A percentile compares a stretch with the other conserved stretches of the same genome.
Evolutionary conservation across 2,797 vertebrate species (phyloP).

Genomic region (Artibeus jamaicensis): DNA sequence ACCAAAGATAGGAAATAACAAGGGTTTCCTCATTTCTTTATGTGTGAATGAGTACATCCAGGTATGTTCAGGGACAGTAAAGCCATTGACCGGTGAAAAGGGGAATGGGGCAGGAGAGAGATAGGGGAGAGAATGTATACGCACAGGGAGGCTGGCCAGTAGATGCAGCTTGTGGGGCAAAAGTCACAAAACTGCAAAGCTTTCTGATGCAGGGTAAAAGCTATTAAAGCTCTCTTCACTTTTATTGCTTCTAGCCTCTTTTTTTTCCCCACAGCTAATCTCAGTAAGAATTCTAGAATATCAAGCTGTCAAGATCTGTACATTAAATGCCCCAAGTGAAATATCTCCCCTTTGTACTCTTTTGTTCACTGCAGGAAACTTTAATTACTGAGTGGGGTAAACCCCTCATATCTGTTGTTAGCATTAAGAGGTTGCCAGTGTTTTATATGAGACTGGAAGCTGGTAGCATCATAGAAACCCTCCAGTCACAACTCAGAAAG

Average conservation of each 20-base stretch:
- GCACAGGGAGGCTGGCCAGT: not conserved
- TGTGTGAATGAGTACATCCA: not conserved
- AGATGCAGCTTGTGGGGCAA: not conserved
- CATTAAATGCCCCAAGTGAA: not conserved
- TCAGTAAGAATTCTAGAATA: constrained; percentile 20
- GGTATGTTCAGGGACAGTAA: not conserved
- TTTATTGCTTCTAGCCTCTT: not conserved
- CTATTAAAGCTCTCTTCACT: not conserved
- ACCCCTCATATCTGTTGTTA: constrained; percentile 39
- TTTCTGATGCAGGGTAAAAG: not conserved
- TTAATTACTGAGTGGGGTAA: constrained; percentile 2
- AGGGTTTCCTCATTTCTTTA: not conserved
- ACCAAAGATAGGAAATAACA: not conserved
- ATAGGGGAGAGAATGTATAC: not conserved
- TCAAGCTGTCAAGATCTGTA: not conserved
- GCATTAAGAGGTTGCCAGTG: constrained; percentile 8
- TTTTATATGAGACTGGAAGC: constrained; percentile 50
- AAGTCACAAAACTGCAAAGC: not conserved
- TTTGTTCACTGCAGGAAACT: constrained; percentile 24
- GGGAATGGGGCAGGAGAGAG: not conserved
- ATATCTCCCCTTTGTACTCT: not conserved
- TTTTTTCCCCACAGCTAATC: constrained; percentile 24
- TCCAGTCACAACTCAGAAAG: constrained; percentile 37
- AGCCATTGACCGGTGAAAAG: not conserved
- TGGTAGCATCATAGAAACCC: constrained; percentile 17